Conservation (phyloP, 2,888 invertebrate species). For the Strigamia crassipes region DNA sequence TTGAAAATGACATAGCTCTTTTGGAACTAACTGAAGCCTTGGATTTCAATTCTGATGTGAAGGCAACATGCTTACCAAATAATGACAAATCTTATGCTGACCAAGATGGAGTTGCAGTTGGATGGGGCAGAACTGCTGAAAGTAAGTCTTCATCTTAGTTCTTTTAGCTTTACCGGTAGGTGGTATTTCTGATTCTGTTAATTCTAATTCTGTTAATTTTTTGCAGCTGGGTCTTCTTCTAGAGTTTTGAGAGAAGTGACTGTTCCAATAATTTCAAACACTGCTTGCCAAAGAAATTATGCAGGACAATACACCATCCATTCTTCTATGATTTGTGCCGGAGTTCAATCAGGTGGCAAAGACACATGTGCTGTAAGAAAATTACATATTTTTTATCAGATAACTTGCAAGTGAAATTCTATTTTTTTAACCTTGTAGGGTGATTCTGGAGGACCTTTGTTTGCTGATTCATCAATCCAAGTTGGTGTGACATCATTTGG, state of each 20-base stretch:
- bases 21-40: conserved; percentile 31
- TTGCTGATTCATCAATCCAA: conserved; percentile 53
- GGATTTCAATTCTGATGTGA: conserved; percentile 37
- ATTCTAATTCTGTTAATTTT: no score
- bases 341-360: conserved; percentile 38
- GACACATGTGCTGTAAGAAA: conserved; percentile 47
- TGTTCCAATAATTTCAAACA: conserved; percentile 46
- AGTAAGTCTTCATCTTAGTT: no score
- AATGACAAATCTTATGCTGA: conserved; percentile 18
- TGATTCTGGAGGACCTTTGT: conserved; percentile 66
- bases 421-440: conserved; percentile 57
- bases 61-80: conserved; percentile 44
- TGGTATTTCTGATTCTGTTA: no score
- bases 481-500: conserved; percentile 68
- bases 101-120: conserved; percentile 41
- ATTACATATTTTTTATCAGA: background rate
- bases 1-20: conserved; percentile 48
- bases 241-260: conserved; percentile 34
- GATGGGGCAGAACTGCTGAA: conserved; percentile 48
- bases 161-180: no score
- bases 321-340: conserved; percentile 48
- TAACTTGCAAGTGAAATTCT: background rate
- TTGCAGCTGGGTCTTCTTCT: conserved; percentile 24
- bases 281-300: conserved; percentile 25
- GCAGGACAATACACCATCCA: conserved; percentile 42